Evolutionary conservation across 2,797 vertebrate species (phyloP), one percentile per base, ranked within the genome.

Genomic region (Salmo trutta): DNA sequence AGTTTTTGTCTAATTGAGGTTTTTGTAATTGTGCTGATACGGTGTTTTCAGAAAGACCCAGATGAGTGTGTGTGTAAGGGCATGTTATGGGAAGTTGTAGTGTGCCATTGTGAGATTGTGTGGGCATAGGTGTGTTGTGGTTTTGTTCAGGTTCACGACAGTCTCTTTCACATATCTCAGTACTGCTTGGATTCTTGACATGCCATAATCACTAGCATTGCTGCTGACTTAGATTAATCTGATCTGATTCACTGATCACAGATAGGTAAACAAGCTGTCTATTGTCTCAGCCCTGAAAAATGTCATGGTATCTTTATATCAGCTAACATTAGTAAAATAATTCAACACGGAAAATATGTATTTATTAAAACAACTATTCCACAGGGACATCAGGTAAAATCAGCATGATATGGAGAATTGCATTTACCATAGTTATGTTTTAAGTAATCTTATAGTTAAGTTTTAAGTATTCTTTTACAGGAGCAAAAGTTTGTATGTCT

Each of bases 11-110:
- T 47, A 67, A 73, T 79, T 83, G 79, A 86, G 87, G 83, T 83
- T 88, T 87, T 77, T 86, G 85, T 83, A 76, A 85, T 78, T 77
- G 73, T 83, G 84, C 82, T 85, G 88, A 87, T 88, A 70, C 88
- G 84, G 85, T 87, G 12, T 87, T 86, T 88, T 85, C 85, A 90
- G 27, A 53, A 71, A 24, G 17, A 83, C 72, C 54, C 70, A 82
- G 84, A 74, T 59, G 74, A 64, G 72, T 66, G 70, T 70, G 27
- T 24, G 68, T 64, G 33, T 77, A 64, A 65, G 47, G 51, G 74
- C 79, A 76, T 33, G 29, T 83, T 73, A 81, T 81, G 76, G 79
- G 71, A 81, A 83, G 66, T 71, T 29, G 59, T 72, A 70, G 21
- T 73, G 41, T 78, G 75, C 76, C 62, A 67, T 83, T 73, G 52